Base-by-base conservation (phyloP, 1,140 invertebrate genomes). In the Ostrea denselamellosa region DNA sequence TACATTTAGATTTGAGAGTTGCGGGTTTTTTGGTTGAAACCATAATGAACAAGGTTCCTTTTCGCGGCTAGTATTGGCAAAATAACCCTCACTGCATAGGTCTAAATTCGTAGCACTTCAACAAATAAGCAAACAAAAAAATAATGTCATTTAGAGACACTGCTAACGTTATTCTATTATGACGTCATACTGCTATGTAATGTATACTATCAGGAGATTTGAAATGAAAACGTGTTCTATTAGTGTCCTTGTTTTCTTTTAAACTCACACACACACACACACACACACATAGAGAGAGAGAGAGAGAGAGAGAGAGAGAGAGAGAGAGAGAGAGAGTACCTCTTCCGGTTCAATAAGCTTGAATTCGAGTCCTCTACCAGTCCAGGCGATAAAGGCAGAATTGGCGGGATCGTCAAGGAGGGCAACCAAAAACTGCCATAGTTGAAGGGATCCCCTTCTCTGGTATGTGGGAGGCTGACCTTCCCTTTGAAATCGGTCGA, bases 341-440 rank as follows among this genome's bases (percentile, higher is more conserved):
- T 99, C 98, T 96, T 98, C 98, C 0, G 98, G 98, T 94, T 99
- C 98, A 87, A 98, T 97, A 2, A 99, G 96, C 93, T 99, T 99
- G 93, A 99, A 98, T 93, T 99, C 98, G 95, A 98, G 97, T 22
- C 98, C 98, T 4, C 98, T 95, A 0, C 98, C 98, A 0, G 98
- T 99, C 98, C 98, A 99, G 2, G 98, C 97, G 82, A 99, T 99
- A 92, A 98, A 98, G 17, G 97, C 96, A 0, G 97, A 96, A 94
- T 98, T 98, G 12, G 95, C 94, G 0, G 97, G 97, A 90, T 98
- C 98, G 91, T 98, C 98, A 68, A 99, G 95, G 8, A 99, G 95
- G 0, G 97, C 97, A 19, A 99, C 98, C 19, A 99, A 95, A 94
- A 99, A 99, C 95, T 99, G 98, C 98, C 98, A 99, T 9, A 99